Evolutionary conservation across 2,888 invertebrate species (phyloP), one percentile per base, ranked within the genome.

Genomic region (Andricus quercusramuli): DNA sequence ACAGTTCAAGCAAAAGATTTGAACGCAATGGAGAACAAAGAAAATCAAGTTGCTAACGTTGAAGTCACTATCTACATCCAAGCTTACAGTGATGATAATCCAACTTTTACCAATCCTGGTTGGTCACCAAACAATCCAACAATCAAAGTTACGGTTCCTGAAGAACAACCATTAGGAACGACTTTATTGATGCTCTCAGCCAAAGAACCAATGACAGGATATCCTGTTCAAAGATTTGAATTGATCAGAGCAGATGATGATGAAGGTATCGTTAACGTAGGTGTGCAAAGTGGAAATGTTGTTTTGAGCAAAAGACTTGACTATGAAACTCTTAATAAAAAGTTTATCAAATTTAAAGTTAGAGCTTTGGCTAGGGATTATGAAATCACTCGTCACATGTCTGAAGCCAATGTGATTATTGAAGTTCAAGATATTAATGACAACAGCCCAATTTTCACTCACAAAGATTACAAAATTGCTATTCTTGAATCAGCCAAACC

Each of bases 21-120:
- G 3, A 96, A 96, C 87, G 97, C 96, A 0, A 95, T 95, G 83
- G 93, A 95, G 0, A 94, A 95, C 85, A 94, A 94, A 77, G 95
- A 95, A 3, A 93, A 93, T 2, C 97, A 97, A 90, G 93, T 94
- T 66, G 95, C 95, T 76, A 93, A 94, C 78, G 95, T 95, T 0
- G 96, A 97, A 88, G 95, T 96, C 9, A 96, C 96, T 0, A 94
- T 97, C 64, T 97, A 96, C 89, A 95, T 97, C 44, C 96, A 97
- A 90, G 96, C 96, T 0, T 96, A 96, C 89, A 95, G 96, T 83
- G 96, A 96, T 85, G 95, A 96, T 87, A 96, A 96, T 91, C 96
- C 97, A 1, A 94, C 96, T 47, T 96, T 97, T 85, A 95, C 95
- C 2, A 95, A 96, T 85, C 90, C 95, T 0, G 96, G 96, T 2